Percentiles rank a stretch among this genome's conserved stretches.
Evolutionary conservation across 2,113 vertebrate species (phyloP).

Genomic region (Cololabis saira): DNA sequence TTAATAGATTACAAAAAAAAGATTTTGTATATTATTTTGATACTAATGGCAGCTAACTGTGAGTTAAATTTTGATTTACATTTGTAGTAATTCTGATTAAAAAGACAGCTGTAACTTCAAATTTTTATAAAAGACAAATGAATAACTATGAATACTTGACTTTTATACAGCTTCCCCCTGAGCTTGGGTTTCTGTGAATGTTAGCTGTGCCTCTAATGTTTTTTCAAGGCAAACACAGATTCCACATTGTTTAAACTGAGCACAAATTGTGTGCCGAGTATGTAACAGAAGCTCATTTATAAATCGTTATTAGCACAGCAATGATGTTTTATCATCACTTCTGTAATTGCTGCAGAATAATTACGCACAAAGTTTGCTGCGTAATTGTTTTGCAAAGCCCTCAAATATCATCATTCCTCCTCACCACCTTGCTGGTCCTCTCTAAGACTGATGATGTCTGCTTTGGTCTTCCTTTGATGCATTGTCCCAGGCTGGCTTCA

Average conservation of each 20-base stretch:
- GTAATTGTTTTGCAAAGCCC: conserved; percentile 49
- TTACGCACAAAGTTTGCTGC: conserved; percentile 26
- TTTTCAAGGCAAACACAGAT: not conserved
- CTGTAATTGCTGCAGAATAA: conserved; percentile 38
- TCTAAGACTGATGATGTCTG: conserved; percentile 49
- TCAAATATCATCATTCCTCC: conserved; percentile 65
- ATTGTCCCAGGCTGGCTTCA: conserved; percentile 44
- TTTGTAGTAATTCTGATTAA: not conserved
- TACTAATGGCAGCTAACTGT: too few relatives aligned
- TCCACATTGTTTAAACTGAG: conserved; percentile 5
- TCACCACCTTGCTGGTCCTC: conserved; percentile 41
- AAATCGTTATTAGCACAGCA: conserved; percentile 48
- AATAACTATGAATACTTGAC: too few relatives aligned
- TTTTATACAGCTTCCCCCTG: too few relatives aligned
- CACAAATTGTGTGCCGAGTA: conserved; percentile 21
- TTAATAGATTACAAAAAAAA: too few relatives aligned
- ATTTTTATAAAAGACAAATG: too few relatives aligned
- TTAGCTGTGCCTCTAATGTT: too few relatives aligned
- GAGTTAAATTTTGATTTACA: not conserved
- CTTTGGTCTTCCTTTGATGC: conserved; percentile 54
- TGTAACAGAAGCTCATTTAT: conserved; percentile 25
- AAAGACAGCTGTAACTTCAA: too few relatives aligned
- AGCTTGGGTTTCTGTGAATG: too few relatives aligned
- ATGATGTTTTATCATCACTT: conserved; percentile 47
- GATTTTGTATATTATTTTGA: too few relatives aligned